These are phyloP conservation scores for Gambusia yucatana DNA, from an alignment of 2,797 vertebrate species.

Conservation along the genomic window DNA sequence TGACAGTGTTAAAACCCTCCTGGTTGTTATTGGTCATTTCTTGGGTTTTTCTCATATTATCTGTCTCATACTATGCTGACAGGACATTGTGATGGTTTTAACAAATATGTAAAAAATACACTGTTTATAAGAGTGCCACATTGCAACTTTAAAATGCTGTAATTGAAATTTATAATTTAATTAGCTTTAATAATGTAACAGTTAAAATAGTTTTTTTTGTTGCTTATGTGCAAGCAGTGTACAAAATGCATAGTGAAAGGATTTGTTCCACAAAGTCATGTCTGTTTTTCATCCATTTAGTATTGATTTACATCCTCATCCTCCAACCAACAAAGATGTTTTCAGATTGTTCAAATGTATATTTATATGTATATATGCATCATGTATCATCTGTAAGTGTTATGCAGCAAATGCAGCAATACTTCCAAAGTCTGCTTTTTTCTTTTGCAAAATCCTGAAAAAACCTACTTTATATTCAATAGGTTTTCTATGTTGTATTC, in stretches of 20 bases:
- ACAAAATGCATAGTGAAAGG: neutral
- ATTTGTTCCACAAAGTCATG: neutral
- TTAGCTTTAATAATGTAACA: neutral
- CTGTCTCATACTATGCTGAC: no score
- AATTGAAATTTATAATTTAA: neutral
- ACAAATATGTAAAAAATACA: no score
- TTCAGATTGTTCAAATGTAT: neutral
- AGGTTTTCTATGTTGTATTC: neutral
- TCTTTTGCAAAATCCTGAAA: neutral
- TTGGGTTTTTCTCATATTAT: no score
- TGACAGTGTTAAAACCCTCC: no score
- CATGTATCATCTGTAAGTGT: conserved; percentile 3
- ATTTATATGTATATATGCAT: conserved; percentile 3
- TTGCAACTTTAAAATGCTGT: no score
- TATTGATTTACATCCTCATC: neutral
- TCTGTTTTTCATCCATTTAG: neutral
- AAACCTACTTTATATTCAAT: neutral
- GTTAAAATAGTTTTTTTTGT: neutral
- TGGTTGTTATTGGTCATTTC: no score
- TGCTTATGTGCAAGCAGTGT: neutral
- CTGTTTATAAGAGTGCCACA: no score
- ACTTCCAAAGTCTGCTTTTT: neutral
- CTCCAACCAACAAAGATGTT: neutral
- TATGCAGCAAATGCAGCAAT: neutral
- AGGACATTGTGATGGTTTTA: no score